Evolutionary conservation across 2,113 vertebrate genomes (phyloP).

Genomic region (Dissostichus mawsoni): DNA sequence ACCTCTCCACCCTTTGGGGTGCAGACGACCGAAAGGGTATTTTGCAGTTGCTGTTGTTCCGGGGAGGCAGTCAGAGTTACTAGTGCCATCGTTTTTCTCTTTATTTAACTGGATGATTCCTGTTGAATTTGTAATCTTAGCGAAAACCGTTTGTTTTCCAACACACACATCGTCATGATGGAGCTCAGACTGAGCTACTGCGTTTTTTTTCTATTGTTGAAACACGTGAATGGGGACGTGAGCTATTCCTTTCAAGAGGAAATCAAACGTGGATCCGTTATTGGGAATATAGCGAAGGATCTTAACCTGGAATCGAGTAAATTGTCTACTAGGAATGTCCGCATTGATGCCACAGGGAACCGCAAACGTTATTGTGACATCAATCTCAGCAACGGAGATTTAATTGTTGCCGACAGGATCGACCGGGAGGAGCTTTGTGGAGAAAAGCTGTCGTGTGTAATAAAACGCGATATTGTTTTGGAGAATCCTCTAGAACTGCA

Average conservation of each 20-base stretch:
- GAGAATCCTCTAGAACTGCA: constrained; percentile 71
- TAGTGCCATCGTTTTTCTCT: not conserved
- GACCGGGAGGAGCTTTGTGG: constrained; percentile 85
- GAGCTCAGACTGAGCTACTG: not conserved
- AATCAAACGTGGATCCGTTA: constrained; percentile 78
- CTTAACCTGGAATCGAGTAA: constrained; percentile 82
- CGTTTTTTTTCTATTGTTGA: constrained; percentile 25
- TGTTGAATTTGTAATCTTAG: not conserved
- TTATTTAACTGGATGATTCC: accelerated
- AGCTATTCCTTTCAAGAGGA: constrained; percentile 84
- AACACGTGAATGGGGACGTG: constrained; percentile 60
- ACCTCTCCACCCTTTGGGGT: constrained; percentile 17
- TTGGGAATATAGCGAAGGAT: constrained; percentile 85
- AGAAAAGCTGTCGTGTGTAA: constrained; percentile 64
- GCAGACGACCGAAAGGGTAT: not conserved
- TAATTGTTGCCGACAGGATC: constrained; percentile 80
- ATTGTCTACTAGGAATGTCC: constrained; percentile 82
- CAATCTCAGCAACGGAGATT: constrained; percentile 73
- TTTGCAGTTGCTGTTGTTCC: not conserved
- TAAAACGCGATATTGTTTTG: constrained; percentile 82
- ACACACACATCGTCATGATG: not conserved
- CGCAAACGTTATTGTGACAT: constrained; percentile 8
- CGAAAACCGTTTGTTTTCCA: accelerated
- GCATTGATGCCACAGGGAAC: constrained; percentile 79
- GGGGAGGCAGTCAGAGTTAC: no score